These are phyloP conservation scores for Desmodus rotundus DNA, from an alignment of 2,113 vertebrate species.

Conservation along the genomic window DNA sequence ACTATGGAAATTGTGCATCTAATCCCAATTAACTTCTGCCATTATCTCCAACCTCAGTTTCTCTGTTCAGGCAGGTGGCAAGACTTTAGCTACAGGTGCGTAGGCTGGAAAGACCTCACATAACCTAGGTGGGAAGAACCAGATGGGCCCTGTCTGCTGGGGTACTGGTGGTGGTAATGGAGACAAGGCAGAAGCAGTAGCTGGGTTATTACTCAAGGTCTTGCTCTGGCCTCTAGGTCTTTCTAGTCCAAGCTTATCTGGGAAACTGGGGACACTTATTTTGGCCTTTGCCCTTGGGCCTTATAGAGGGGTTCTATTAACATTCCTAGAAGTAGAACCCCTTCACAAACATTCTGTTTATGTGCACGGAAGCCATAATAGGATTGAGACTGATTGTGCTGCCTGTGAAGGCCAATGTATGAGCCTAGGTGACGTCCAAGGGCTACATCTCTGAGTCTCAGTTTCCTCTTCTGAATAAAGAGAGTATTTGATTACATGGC, in stretches of 20 bases:
- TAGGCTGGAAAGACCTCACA: neutral
- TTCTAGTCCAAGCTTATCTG: neutral
- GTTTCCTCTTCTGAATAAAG: neutral
- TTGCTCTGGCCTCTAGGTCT: neutral
- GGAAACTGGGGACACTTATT: neutral
- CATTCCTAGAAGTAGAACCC: neutral
- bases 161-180: neutral
- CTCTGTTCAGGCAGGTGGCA: neutral
- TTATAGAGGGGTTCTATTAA: neutral
- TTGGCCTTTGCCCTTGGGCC: neutral
- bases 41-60: neutral
- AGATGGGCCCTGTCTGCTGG: neutral
- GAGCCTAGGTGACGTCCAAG: neutral
- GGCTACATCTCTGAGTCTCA: neutral
- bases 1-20: neutral
- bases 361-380: neutral
- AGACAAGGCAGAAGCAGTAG: neutral
- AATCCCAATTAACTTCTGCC: constrained; percentile 19
- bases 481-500: neutral
- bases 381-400: neutral
- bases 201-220: neutral
- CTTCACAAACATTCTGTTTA: too few species aligned
- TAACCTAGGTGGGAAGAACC: neutral
- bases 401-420: too few species aligned
- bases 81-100: neutral